Conservation (phyloP, 2,113 vertebrate genomes). For the Gulo gulo region DNA sequence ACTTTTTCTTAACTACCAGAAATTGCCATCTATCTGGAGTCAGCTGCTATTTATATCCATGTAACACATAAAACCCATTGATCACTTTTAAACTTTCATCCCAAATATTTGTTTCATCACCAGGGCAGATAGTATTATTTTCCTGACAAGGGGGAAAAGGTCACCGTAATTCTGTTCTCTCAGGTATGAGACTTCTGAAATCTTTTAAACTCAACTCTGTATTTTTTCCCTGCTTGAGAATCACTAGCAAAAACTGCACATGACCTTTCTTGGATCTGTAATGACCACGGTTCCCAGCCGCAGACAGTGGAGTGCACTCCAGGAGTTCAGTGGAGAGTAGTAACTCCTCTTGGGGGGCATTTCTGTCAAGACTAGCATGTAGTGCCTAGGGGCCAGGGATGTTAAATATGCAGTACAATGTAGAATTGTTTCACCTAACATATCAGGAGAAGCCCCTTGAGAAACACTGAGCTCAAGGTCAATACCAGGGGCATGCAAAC, state of each 20-base stretch:
- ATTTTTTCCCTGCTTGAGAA: background rate
- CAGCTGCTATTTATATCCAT: conserved; percentile 35
- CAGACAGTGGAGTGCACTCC: background rate
- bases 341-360: background rate
- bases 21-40: background rate
- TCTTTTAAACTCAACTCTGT: background rate
- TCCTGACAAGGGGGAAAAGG: background rate
- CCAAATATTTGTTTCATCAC: conserved; percentile 40
- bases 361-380: background rate
- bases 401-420: conserved; percentile 5
- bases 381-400: background rate
- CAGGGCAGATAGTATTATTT: background rate
- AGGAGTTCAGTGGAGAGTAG: background rate
- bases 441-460: background rate
- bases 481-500: background rate
- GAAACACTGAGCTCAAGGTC: background rate
- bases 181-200: background rate
- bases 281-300: background rate
- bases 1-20: background rate
- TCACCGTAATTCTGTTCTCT: background rate
- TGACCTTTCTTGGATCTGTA: background rate
- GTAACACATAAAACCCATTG: background rate
- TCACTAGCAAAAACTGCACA: background rate
- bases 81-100: conserved; percentile 24
- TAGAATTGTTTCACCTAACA: conserved; percentile 19